phyloP scores from a whole-genome alignment of 2,113 vertebrate genomes.

The Cathartes aura region DNA sequence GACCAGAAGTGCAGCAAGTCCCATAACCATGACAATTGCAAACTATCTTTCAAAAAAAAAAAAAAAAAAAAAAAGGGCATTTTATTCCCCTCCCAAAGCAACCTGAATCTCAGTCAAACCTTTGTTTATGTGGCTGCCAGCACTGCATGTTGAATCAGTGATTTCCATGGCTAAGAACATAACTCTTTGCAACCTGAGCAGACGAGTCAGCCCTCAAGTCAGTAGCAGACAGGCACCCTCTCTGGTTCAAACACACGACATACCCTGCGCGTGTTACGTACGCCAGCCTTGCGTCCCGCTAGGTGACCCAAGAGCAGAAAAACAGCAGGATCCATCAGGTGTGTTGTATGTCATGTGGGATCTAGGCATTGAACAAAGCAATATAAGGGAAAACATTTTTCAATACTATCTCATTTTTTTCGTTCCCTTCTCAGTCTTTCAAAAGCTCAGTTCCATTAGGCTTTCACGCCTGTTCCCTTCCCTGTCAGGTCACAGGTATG shows the following conservation, averaged over 20 bases:
- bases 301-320: not conserved
- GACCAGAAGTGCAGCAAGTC: not conserved
- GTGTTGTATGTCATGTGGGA: not conserved
- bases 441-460: not conserved
- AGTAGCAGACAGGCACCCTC: not conserved
- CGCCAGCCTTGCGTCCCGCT: fast-evolving
- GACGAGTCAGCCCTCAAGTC: not conserved
- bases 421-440: not conserved
- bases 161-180: not conserved
- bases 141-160: not conserved
- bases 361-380: not conserved
- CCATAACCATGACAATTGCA: not conserved
- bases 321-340: not conserved
- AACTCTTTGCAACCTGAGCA: not conserved
- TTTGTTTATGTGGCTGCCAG: not conserved
- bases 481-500: not conserved
- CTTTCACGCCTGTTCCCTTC: not conserved
- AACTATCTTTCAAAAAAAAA: not conserved
- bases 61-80: not conserved
- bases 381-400: not conserved
- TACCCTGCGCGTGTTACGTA: fast-evolving
- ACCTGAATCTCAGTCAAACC: not conserved
- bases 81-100: not conserved
- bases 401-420: not conserved
- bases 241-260: not conserved